These are phyloP conservation scores for Pseudopodoces humilis DNA, from an alignment of 2,113 vertebrate genomes.

Conservation along the genomic window DNA sequence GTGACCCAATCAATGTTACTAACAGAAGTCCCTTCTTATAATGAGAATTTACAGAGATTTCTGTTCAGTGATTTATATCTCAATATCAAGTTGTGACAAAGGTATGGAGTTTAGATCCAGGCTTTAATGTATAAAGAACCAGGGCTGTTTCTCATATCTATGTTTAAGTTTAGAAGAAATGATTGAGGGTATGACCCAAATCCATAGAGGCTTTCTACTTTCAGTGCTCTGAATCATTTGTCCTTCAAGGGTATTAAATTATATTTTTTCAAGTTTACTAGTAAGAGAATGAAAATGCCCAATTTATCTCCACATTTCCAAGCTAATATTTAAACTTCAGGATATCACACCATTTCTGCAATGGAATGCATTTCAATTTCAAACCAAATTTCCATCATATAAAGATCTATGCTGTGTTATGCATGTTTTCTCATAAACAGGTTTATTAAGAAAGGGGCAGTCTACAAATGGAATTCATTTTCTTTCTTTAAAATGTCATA, in stretches of 20 bases:
- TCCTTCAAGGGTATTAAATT: constrained; percentile 37
- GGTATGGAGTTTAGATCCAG: background rate
- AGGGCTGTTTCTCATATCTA: background rate
- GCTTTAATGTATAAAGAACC: background rate
- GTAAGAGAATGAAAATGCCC: background rate
- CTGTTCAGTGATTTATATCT: constrained; percentile 12
- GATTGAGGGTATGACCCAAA: constrained; percentile 28
- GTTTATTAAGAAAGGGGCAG: background rate
- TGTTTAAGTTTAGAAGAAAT: constrained; percentile 3
- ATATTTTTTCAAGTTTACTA: constrained; percentile 38
- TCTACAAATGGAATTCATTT: background rate
- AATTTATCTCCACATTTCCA: constrained; percentile 49
- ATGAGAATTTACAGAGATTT: background rate
- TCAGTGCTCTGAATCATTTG: background rate
- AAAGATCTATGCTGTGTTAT: background rate
- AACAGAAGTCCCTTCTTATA: background rate
- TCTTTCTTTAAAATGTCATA: background rate
- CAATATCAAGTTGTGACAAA: background rate
- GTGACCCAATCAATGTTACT: background rate
- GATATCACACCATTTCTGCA: background rate
- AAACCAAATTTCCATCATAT: background rate
- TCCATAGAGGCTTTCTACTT: background rate
- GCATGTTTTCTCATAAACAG: background rate
- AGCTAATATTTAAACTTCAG: constrained; percentile 31
- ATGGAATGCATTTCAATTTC: constrained; percentile 25